Evolutionary conservation across 2,888 invertebrate genomes (phyloP).

Genomic region (Plutella xylostella): DNA sequence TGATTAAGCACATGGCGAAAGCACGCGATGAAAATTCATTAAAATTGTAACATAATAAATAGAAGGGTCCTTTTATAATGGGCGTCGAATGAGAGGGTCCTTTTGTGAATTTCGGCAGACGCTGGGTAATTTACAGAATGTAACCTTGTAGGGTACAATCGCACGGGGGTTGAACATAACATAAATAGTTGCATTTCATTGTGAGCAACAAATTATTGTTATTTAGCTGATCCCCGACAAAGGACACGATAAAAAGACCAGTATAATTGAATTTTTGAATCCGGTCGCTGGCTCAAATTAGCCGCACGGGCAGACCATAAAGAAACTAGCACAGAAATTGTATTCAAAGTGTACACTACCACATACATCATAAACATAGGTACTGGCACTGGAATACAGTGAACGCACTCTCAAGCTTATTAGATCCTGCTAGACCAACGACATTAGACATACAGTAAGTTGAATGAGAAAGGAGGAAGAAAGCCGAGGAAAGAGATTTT

Average conservation of each 20-base stretch:
- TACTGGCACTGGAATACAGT: no score
- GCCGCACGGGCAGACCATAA: neutral
- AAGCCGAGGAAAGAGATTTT: no score
- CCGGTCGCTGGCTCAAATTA: no score
- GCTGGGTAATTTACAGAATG: constrained; percentile 50
- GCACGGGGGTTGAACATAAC: constrained; percentile 26
- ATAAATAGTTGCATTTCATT: constrained; percentile 53
- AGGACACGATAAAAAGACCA: constrained; percentile 22
- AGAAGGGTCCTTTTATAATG: constrained; percentile 51
- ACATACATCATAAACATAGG: no score
- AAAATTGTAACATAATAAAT: constrained; percentile 61
- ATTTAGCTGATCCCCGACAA: constrained; percentile 42
- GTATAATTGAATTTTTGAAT: no score
- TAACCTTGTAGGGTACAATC: constrained; percentile 31
- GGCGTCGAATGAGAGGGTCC: constrained; percentile 51
- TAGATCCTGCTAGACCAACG: no score
- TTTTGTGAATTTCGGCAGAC: constrained; percentile 36
- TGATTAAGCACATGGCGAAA: constrained; percentile 11
- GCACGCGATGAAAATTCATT: constrained; percentile 37
- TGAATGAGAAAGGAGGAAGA: no score
- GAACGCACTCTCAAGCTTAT: no score
- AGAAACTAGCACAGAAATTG: neutral
- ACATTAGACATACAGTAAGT: no score
- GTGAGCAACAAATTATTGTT: constrained; percentile 51
- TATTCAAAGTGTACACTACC: no score